Conservation (phyloP, 2,888 invertebrate species). For the Cerastoderma edule region DNA sequence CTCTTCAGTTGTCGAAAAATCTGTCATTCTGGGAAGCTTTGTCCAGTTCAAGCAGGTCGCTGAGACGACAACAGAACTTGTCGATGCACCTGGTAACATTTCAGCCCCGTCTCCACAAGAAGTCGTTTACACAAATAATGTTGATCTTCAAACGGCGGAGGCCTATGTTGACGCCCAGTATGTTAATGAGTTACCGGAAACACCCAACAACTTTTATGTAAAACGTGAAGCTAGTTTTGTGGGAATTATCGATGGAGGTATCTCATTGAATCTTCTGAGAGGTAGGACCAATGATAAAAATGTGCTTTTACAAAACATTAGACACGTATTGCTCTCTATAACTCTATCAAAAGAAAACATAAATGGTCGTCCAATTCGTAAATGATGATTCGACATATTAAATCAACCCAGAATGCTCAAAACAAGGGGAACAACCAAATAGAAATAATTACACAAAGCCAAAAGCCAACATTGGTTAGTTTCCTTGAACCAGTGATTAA, state of each 20-base stretch:
- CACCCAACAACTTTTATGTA: conserved; percentile 22
- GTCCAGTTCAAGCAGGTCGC: conserved; percentile 7
- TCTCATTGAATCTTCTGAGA: conserved; percentile 11
- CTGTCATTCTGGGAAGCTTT: conserved; percentile 19
- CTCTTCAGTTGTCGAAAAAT: conserved; percentile 16
- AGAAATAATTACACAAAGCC: too few relatives aligned
- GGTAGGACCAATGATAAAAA: too few relatives aligned
- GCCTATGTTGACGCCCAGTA: conserved; percentile 25
- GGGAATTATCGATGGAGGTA: conserved; percentile 30
- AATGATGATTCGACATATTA: too few relatives aligned
- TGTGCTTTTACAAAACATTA: too few relatives aligned
- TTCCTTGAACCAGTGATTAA: too few relatives aligned
- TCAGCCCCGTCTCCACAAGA: conserved; percentile 19
- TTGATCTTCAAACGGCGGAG: background rate
- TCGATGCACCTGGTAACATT: conserved; percentile 12
- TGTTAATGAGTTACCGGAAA: conserved; percentile 15
- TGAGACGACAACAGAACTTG: conserved; percentile 1
- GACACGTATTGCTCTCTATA: too few relatives aligned
- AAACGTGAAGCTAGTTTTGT: conserved; percentile 14
- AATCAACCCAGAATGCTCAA: too few relatives aligned
- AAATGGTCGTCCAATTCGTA: too few relatives aligned
- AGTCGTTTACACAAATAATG: conserved; percentile 22
- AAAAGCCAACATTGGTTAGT: too few relatives aligned
- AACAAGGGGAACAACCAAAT: too few relatives aligned
- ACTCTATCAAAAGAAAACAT: too few relatives aligned